Percentiles rank a stretch among this genome's conserved stretches.
These are phyloP conservation scores for Drosophila jambulina DNA, from an alignment of 1,140 invertebrate species.

Conservation along the genomic window DNA sequence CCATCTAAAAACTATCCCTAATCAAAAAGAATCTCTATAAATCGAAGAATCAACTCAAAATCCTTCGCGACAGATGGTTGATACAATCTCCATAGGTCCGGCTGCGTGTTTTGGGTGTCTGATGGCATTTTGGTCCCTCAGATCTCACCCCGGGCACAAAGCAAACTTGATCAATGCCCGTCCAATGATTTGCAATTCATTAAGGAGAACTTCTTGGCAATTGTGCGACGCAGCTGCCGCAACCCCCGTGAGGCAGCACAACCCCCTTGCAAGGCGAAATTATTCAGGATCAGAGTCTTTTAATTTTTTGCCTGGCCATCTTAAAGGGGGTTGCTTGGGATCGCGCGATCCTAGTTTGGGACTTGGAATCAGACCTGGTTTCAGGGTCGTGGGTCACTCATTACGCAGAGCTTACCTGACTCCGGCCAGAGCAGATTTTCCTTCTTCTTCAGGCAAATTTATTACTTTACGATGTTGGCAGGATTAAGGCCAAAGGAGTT, in stretches of 20 bases:
- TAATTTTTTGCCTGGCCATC: slow-evolving; percentile 30
- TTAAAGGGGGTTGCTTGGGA: slow-evolving; percentile 49
- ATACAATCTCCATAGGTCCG: slow-evolving; percentile 3
- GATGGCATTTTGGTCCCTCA: slow-evolving; percentile 22
- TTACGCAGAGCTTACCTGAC: slow-evolving; percentile 49
- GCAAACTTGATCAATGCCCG: slow-evolving; percentile 49
- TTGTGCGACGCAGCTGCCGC: slow-evolving; percentile 45
- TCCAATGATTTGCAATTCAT: slow-evolving; percentile 56
- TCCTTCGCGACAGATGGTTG: slow-evolving; percentile 21
- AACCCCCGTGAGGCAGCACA: slow-evolving; percentile 38
- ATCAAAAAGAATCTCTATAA: background rate
- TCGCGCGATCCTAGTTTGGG: slow-evolving; percentile 10
- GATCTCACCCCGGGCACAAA: slow-evolving; percentile 29
- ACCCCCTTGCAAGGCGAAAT: slow-evolving; percentile 32
- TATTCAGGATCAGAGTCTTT: slow-evolving; percentile 2
- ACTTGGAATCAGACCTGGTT: slow-evolving; percentile 8
- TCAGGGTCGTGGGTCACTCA: slow-evolving; percentile 44
- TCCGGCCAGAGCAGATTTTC: slow-evolving; percentile 21
- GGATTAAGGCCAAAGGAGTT: slow-evolving; percentile 60
- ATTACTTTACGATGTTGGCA: slow-evolving; percentile 76
- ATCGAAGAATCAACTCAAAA: background rate
- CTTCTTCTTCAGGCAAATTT: slow-evolving; percentile 56
- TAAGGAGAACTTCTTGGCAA: slow-evolving; percentile 50
- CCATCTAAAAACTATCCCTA: background rate
- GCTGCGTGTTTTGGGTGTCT: slow-evolving; percentile 25